phyloP scores from a whole-genome alignment of 2,113 vertebrate species.

The Cathartes aura region DNA sequence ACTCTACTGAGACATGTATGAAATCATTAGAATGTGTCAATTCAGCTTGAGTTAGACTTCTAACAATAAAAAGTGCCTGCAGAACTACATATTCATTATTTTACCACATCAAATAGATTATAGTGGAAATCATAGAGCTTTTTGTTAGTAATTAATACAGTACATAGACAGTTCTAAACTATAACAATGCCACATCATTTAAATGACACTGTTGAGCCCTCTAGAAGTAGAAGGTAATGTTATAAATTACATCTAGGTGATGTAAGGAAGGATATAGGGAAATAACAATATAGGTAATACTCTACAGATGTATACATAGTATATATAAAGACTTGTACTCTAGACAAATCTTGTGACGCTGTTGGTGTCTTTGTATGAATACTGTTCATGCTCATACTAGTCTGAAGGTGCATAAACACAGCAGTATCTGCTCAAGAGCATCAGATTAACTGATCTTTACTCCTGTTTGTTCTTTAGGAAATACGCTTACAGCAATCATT shows the following conservation, averaged over 20 bases:
- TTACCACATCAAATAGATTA: neutral
- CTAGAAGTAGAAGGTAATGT: neutral
- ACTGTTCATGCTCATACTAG: neutral
- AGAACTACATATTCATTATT: conserved; percentile 16
- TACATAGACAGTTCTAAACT: neutral
- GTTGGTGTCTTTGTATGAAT: neutral
- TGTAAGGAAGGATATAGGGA: neutral
- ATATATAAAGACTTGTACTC: neutral
- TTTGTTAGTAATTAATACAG: neutral
- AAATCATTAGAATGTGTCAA: neutral
- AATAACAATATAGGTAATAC: neutral
- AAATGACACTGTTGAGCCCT: neutral
- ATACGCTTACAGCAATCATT: neutral
- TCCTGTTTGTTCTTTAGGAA: neutral
- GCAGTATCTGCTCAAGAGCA: neutral
- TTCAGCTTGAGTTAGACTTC: neutral
- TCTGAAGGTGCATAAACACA: neutral
- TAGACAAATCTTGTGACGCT: neutral
- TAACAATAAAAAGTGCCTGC: neutral
- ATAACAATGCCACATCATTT: neutral
- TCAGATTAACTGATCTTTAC: neutral
- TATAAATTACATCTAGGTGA: neutral
- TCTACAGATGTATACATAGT: neutral
- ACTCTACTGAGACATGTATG: neutral
- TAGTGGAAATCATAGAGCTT: neutral